Percentiles rank a stretch among this genome's conserved stretches.
phyloP scores from a whole-genome alignment of 1,140 invertebrate genomes.

The Habropoda laboriosa region DNA sequence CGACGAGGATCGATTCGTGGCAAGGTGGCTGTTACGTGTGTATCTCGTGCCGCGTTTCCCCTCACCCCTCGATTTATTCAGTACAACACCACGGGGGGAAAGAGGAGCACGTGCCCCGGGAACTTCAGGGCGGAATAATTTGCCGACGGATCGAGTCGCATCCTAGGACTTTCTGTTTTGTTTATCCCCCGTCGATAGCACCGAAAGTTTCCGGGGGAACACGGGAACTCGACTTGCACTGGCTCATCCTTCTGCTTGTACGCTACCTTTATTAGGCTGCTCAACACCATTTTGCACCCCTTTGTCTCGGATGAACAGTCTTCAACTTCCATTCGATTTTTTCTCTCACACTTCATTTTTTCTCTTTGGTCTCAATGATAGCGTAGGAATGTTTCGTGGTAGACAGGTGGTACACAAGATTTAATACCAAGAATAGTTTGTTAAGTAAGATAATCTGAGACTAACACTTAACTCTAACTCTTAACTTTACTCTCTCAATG shows the following conservation, averaged over 20 bases:
- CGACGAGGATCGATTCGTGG: slow-evolving; percentile 19
- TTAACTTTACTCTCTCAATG: no score
- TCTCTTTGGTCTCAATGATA: background rate
- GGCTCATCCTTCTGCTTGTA: slow-evolving; percentile 28
- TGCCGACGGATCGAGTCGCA: background rate
- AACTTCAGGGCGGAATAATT: slow-evolving; percentile 34
- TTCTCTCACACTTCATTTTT: background rate
- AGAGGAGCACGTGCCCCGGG: background rate
- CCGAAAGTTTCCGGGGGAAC: slow-evolving; percentile 20
- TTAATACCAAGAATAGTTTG: no score
- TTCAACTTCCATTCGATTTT: background rate
- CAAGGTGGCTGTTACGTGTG: slow-evolving; percentile 19
- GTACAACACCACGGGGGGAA: background rate
- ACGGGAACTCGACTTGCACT: slow-evolving; percentile 1
- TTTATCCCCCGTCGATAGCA: background rate
- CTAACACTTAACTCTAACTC: no score
- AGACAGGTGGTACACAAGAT: no score
- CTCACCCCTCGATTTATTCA: slow-evolving; percentile 32
- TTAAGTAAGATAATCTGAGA: no score
- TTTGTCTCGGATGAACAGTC: background rate
- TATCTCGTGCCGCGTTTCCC: background rate
- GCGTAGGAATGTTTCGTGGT: no score
- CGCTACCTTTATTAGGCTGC: slow-evolving; percentile 19
- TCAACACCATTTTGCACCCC: background rate
- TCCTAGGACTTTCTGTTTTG: slow-evolving; percentile 32